Conservation (phyloP, 2,113 vertebrate genomes). For the Marcusenius ussheri region DNA sequence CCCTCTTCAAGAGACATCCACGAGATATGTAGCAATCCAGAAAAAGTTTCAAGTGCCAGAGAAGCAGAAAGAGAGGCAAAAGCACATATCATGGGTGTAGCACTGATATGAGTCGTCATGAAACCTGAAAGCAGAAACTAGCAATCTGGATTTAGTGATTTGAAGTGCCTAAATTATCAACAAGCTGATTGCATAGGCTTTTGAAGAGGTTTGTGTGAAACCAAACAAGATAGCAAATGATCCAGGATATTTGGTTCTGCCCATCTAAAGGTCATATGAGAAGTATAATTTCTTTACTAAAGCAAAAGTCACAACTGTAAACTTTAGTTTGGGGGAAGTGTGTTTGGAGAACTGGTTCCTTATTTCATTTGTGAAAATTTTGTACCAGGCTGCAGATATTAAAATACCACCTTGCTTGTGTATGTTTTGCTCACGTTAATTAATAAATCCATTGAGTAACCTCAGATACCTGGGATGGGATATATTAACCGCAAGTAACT, state of each 20-base stretch:
- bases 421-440: neutral
- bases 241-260: neutral
- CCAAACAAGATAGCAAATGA: neutral
- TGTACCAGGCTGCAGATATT: neutral
- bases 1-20: neutral
- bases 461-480: neutral
- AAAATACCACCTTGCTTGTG: neutral
- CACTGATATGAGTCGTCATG: neutral
- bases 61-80: neutral
- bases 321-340: neutral
- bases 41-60: neutral
- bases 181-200: neutral
- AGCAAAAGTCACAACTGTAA: neutral
- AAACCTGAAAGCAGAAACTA: neutral
- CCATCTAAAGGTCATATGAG: neutral
- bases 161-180: neutral
- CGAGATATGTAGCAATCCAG: neutral
- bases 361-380: neutral
- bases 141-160: neutral
- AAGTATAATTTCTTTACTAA: neutral
- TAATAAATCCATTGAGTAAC: neutral
- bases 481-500: neutral
- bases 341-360: neutral
- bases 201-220: neutral
- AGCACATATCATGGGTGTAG: neutral